Conservation (phyloP, 2,888 invertebrate genomes). For the Pseudeuparius sepicola region DNA sequence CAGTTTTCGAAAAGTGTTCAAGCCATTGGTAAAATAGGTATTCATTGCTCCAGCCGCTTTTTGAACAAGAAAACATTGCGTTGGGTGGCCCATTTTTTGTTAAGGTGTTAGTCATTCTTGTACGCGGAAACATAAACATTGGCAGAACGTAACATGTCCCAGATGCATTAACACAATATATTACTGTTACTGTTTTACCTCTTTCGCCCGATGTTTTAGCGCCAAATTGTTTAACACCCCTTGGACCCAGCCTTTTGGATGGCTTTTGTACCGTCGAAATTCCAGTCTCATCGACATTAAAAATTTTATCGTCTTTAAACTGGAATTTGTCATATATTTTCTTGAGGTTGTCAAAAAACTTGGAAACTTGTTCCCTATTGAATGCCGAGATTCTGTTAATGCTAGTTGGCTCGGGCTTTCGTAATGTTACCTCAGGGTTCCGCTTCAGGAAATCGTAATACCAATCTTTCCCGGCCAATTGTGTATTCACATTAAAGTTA, state of each 20-base stretch:
- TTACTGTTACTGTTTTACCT: too few relatives aligned
- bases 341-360: slow-evolving; percentile 4
- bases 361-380: slow-evolving; percentile 3
- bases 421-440: background rate
- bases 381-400: slow-evolving; percentile 4
- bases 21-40: too few relatives aligned
- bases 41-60: slow-evolving; percentile 9
- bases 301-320: too few relatives aligned
- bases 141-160: slow-evolving; percentile 8
- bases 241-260: too few relatives aligned
- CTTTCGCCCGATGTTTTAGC: too few relatives aligned
- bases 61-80: slow-evolving; percentile 9
- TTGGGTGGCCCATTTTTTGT: too few relatives aligned
- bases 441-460: slow-evolving; percentile 1
- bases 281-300: too few relatives aligned
- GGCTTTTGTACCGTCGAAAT: too few relatives aligned
- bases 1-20: too few relatives aligned
- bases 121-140: slow-evolving; percentile 8
- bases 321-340: slow-evolving; percentile 4
- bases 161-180: too few relatives aligned
- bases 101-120: too few relatives aligned
- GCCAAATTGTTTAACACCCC: slow-evolving; percentile 9
- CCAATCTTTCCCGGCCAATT: slow-evolving; percentile 5
- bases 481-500: too few relatives aligned
- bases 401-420: slow-evolving; percentile 5